Base-by-base conservation (phyloP, 2,888 invertebrate genomes). In the Pseudanteris insignis region DNA sequence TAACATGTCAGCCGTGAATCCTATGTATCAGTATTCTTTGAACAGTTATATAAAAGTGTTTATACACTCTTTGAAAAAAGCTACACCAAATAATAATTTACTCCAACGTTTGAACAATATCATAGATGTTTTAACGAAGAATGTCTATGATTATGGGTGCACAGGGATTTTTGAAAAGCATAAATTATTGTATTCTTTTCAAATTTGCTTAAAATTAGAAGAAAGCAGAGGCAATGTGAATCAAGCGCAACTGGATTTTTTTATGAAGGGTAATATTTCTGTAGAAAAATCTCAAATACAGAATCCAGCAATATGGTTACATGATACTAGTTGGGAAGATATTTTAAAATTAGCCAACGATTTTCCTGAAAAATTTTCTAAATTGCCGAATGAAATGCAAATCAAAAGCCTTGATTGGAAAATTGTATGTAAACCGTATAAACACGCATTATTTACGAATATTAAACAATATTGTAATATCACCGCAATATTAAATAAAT, bases 1-100 rank as follows among this genome's bases (percentile, higher is more conserved):
- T 0, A 94, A 95, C 74, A 92, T 96, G 92, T 89, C 94, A 0
- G 85, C 86, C 0, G 91, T 96, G 2, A 94, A 92, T 78, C 81
- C 86, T 25, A 96, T 96, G 95, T 96, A 96, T 75, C 95, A 96
- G 73, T 95, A 94, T 79, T 94, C 95, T 0, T 81, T 96, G 48
- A 86, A 86, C 1, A 88, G 93, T 0, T 96, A 94, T 72, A 82
- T 95, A 15, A 90, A 91, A 65, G 91, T 95, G 1, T 96, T 95
- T 72, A 83, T 87, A 0, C 89, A 85, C 74, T 91, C 95, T 0
- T 81, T 96, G 41, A 86, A 88, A 53, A 93, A 91, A 79, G 89
- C 94, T 2, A 83, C 92, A 75, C 92, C 93, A 0, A 92, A 94
- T 74, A 87, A 89, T 1, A 85, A 89, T n/a, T 79, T 94, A 1